Conservation (phyloP, 2,113 vertebrate genomes). For the Chloroceryle aenea region DNA sequence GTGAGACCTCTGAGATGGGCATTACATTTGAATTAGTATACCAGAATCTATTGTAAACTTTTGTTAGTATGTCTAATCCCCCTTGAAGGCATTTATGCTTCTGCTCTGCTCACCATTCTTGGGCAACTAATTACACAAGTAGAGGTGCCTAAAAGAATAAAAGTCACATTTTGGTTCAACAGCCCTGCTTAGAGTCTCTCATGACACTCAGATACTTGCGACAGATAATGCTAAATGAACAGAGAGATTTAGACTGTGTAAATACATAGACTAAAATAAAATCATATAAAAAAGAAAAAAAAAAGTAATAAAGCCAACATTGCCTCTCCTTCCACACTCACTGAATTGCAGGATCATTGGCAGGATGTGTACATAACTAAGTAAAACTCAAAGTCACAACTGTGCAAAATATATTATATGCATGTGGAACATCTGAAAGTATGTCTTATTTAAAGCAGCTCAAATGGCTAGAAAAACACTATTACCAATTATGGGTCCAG, state of each 20-base stretch:
- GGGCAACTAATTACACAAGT: background rate
- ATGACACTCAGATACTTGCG: background rate
- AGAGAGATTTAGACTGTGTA: background rate
- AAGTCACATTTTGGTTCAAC: background rate
- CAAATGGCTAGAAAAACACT: background rate
- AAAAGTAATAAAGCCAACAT: background rate
- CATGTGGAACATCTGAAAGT: background rate
- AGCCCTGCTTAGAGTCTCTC: background rate
- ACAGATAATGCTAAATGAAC: background rate
- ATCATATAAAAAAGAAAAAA: background rate
- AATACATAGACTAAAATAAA: background rate
- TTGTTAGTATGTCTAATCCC: background rate
- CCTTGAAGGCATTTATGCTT: background rate
- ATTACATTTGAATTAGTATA: background rate
- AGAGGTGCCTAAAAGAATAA: background rate
- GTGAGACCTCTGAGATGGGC: background rate
- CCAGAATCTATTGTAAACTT: background rate
- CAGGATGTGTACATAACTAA: fast-evolving
- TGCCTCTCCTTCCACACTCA: background rate
- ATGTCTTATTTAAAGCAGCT: background rate
- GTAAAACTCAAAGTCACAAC: background rate
- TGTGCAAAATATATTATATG: background rate
- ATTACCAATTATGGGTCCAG: background rate
- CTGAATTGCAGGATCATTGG: background rate
- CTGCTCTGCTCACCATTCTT: background rate